phyloP scores from a whole-genome alignment of 2,797 vertebrate genomes.

The Dermochelys coriacea region DNA sequence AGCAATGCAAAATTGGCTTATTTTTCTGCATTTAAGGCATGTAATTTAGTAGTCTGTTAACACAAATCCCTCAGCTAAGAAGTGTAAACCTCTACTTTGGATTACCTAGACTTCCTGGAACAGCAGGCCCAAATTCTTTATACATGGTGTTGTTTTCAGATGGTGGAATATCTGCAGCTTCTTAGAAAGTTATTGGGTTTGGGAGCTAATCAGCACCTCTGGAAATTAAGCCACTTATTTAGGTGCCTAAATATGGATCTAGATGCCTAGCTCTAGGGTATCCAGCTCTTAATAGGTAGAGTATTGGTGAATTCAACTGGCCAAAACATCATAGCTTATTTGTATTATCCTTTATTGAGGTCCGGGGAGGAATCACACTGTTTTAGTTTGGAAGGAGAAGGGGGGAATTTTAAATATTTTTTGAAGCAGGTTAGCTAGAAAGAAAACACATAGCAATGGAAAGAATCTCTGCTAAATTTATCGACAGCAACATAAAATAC shows the following conservation, averaged over 20 bases:
- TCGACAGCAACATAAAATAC: background rate
- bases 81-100: background rate
- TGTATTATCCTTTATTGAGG: background rate
- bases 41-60: background rate
- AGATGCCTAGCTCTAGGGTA: background rate
- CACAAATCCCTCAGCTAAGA: background rate
- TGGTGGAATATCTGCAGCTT: background rate
- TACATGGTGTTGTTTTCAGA: background rate
- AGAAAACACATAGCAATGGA: background rate
- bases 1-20: background rate
- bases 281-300: background rate
- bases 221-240: background rate
- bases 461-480: background rate
- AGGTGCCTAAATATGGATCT: background rate
- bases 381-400: background rate
- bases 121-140: background rate
- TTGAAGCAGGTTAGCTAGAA: background rate
- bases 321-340: background rate
- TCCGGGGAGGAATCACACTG: fast-evolving
- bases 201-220: background rate
- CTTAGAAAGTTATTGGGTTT: background rate
- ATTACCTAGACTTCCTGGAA: background rate
- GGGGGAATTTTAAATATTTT: background rate
- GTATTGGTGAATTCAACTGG: background rate
- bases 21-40: background rate